Evolutionary conservation across 2,113 vertebrate species (phyloP).

Genomic region (Cinclus mexicanus): DNA sequence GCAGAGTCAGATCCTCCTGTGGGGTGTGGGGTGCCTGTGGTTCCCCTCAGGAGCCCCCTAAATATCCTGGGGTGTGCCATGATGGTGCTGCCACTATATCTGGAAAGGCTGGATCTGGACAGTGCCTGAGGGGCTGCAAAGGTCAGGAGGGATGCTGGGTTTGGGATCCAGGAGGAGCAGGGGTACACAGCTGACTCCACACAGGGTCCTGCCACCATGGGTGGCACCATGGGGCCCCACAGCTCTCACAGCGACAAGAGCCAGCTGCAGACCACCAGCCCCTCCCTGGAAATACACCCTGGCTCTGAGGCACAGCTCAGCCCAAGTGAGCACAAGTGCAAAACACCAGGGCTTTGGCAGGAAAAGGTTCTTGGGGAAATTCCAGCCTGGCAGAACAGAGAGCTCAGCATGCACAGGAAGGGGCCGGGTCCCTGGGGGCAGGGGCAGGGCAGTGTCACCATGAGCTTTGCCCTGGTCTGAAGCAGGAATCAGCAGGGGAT

Average conservation of each 20-base stretch:
- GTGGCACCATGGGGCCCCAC: accelerated
- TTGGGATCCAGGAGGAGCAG: not conserved
- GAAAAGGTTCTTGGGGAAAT: not conserved
- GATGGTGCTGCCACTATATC: not conserved
- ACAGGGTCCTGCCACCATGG: not conserved
- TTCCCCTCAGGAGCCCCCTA: not conserved
- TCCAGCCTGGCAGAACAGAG: not conserved
- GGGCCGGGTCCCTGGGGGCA: not conserved
- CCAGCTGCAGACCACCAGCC: not conserved
- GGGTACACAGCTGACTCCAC: accelerated
- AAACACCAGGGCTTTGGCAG: not conserved
- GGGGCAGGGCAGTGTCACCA: not conserved
- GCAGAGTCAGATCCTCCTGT: not conserved
- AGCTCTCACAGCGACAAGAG: not conserved
- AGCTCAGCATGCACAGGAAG: not conserved
- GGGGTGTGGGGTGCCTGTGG: not conserved
- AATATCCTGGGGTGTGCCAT: not conserved
- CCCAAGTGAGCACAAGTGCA: accelerated
- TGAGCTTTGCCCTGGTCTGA: not conserved
- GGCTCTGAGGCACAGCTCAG: not conserved
- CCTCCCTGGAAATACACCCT: not conserved
- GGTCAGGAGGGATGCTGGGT: not conserved
- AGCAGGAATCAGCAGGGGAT: not conserved
- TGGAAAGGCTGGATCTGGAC: not conserved
- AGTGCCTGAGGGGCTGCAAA: not conserved